Percentiles rank a stretch among this genome's conserved stretches.
phyloP scores from a whole-genome alignment of 37 sponge, comb jelly and placozoan species.

The Halisarca cf. caerulea region DNA sequence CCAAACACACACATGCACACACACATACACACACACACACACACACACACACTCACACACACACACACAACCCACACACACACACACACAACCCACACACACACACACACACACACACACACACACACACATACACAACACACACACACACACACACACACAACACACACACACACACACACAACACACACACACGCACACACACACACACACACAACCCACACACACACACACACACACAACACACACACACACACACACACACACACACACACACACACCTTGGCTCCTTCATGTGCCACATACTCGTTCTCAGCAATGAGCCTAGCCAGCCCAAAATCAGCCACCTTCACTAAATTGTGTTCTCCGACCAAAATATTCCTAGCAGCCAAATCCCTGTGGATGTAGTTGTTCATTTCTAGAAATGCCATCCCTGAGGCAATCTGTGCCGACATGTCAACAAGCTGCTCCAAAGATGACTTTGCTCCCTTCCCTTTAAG shows the following conservation, averaged over 20 bases:
- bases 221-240: conserved; percentile 24
- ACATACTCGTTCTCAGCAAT: conserved; percentile 92
- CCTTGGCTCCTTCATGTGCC: conserved; percentile 89
- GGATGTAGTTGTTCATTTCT: conserved; percentile 97
- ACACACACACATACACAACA: too few species aligned
- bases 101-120: not conserved
- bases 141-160: conserved; percentile 24
- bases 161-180: conserved; percentile 16
- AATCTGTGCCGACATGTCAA: conserved; percentile 90
- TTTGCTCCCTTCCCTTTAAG: conserved; percentile 80
- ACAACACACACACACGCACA: conserved; percentile 21
- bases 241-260: conserved; percentile 24
- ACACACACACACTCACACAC: not conserved
- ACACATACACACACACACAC: conserved; percentile 1
- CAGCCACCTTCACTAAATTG: conserved; percentile 90
- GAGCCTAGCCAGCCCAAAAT: conserved; percentile 96
- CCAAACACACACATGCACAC: not conserved
- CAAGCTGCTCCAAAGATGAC: conserved; percentile 75
- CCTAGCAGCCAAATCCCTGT: conserved; percentile 96
- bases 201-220: conserved; percentile 16
- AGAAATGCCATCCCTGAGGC: conserved; percentile 98
- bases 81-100: not conserved
- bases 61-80: conserved; percentile 13
- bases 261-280: conserved; percentile 16
- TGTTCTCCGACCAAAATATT: conserved; percentile 96